Percentiles rank a stretch among this genome's conserved stretches.
Conservation (phyloP, 1,140 invertebrate species). For the Chionoecetes opilio region DNA sequence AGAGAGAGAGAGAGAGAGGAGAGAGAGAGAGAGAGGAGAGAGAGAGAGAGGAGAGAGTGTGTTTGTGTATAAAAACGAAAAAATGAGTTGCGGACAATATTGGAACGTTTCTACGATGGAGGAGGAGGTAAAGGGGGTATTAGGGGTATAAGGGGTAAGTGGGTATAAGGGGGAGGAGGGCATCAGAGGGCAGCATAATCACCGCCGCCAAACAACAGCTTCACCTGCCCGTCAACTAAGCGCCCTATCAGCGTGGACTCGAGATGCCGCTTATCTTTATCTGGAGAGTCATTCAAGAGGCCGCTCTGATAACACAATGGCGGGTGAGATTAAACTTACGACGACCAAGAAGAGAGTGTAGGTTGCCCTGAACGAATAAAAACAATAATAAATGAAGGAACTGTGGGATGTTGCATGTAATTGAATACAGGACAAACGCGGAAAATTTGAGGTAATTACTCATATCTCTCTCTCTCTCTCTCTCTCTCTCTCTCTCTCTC, state of each 20-base stretch:
- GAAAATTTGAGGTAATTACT: not conserved
- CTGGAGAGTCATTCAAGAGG: slow-evolving; percentile 33
- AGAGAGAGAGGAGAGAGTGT: not conserved
- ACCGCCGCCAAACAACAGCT: not conserved
- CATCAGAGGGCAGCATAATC: not conserved
- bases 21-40: not conserved
- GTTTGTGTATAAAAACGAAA: not conserved
- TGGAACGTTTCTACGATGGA: too few species aligned
- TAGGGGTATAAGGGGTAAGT: too few species aligned
- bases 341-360: not conserved
- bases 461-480: not conserved
- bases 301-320: slow-evolving; percentile 12
- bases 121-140: too few species aligned
- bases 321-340: not conserved
- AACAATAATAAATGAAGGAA: too few species aligned
- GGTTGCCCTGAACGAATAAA: too few species aligned
- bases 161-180: not conserved
- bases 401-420: too few species aligned
- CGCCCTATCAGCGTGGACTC: not conserved
- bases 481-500: slow-evolving; percentile 27
- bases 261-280: slow-evolving; percentile 53
- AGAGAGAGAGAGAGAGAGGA: not conserved
- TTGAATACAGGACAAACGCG: too few species aligned
- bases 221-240: not conserved
- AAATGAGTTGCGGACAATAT: too few species aligned